A percentile compares a stretch with the other conserved stretches of the same genome.
phyloP scores from a whole-genome alignment of 2,797 vertebrate species.

The Bryconaethiops microstoma region DNA sequence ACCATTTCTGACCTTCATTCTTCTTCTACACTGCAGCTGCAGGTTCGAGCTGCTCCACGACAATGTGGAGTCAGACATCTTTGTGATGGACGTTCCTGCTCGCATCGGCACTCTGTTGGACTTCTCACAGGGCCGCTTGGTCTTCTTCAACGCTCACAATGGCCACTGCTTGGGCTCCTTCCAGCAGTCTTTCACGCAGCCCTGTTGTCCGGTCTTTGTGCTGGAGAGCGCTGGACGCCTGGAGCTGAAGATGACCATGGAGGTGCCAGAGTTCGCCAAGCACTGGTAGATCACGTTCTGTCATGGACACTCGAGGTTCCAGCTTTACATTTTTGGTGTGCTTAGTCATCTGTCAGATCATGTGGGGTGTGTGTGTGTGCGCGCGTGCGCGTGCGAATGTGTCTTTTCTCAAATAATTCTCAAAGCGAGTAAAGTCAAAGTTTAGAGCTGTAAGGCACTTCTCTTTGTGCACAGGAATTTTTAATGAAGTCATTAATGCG shows the following conservation, averaged over 20 bases:
- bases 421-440: not conserved
- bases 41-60: slow-evolving; percentile 88
- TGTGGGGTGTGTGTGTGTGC: not conserved
- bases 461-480: not conserved
- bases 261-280: slow-evolving; percentile 85
- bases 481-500: not conserved
- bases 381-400: not conserved
- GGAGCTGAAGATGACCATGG: slow-evolving; percentile 80
- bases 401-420: not conserved
- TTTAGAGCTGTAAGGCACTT: not conserved
- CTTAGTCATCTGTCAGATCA: slow-evolving; percentile 3
- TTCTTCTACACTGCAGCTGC: slow-evolving; percentile 69
- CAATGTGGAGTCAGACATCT: slow-evolving; percentile 78
- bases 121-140: slow-evolving; percentile 78
- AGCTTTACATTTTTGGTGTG: slow-evolving; percentile 6
- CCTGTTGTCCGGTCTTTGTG: slow-evolving; percentile 84
- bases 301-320: not conserved
- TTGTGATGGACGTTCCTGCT: slow-evolving; percentile 76
- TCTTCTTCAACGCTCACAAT: slow-evolving; percentile 87
- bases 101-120: slow-evolving; percentile 89
- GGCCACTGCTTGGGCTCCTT: slow-evolving; percentile 86
- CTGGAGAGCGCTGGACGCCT: slow-evolving; percentile 88
- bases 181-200: slow-evolving; percentile 78
- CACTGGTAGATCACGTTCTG: slow-evolving; percentile 74
- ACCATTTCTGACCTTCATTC: not conserved